Base-by-base conservation (phyloP, 2,888 invertebrate genomes). In the Heteromyza rotundicornis region DNA sequence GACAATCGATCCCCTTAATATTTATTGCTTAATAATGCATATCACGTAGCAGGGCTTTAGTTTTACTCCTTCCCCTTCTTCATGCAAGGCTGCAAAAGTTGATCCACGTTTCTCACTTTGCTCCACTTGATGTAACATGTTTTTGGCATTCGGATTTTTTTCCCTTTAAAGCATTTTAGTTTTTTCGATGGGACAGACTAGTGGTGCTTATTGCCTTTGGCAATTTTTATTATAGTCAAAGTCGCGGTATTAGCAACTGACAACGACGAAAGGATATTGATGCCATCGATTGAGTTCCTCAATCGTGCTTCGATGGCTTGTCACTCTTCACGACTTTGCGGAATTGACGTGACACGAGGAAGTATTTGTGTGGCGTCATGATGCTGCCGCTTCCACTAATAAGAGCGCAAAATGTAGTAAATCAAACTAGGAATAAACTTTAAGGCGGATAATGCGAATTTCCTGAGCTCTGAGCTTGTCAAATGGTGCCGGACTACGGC, bases 11-110 rank as follows among this genome's bases (percentile, higher is more conserved):
- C 64, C 61, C 32, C 65, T 65, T 61, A 62, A 65, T 65, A 67
- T 68, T 68, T 67, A 68, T 68, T 67, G 65, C 67, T 68, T 67
- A 64, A 67, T 67, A 68, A 68, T 68, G 67, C 65, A 64, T 64
- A 65, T 65, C 67, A 67, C 67, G 67, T 67, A 63, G 60, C 50
- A 19, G 23, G 50, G 50, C 50, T 50, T 22, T 50, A 50, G 50
- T 50, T 50, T 50, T 50, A n/a, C 20, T 3, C 23, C 8, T 40
- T 40, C 40, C 40, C 14, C 2, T 40, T 40, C 14, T 40, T 14
- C n/a, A 12, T 40, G 20, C 14, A 3, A 40, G 10, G 10, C 40
- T 40, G 40, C 40, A 3, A n/a, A 40, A 40, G 40, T 40, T 40
- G 40, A 8, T 40, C 10, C 40, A 40, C 40, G 40, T 40, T 12